Evolutionary conservation across 2,113 vertebrate species (phyloP).

Genomic region (Thryonomys swinderianus): DNA sequence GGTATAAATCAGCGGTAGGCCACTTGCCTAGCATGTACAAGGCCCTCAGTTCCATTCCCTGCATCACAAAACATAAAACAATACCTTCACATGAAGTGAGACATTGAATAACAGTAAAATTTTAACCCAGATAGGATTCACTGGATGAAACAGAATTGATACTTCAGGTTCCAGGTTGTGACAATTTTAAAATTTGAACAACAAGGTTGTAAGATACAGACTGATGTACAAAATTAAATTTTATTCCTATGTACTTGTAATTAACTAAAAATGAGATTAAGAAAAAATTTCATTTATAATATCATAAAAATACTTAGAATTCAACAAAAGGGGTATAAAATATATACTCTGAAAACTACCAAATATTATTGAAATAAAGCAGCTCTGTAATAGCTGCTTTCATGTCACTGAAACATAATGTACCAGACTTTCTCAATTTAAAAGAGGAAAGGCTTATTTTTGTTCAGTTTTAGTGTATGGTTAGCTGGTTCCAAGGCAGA

Average conservation of each 20-base stretch:
- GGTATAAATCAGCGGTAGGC: not conserved
- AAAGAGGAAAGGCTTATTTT: not conserved
- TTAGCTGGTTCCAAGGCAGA: not conserved
- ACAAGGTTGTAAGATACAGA: not conserved
- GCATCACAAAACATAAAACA: not conserved
- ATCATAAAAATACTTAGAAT: not conserved
- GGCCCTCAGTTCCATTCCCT: not conserved
- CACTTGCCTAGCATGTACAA: not conserved
- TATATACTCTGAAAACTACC: not conserved
- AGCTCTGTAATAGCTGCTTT: not conserved
- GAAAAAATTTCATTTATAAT: slow-evolving; percentile 16
- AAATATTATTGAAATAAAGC: not conserved
- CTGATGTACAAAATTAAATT: not conserved
- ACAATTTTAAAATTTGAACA: not conserved
- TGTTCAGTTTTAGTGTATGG: not conserved
- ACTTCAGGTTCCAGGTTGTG: slow-evolving; percentile 2
- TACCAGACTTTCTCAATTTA: not conserved
- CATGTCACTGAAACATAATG: not conserved
- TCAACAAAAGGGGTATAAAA: not conserved
- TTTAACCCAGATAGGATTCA: not conserved
- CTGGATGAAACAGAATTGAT: slow-evolving; percentile 10
- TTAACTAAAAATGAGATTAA: not conserved
- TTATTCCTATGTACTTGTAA: not conserved
- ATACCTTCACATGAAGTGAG: not conserved
- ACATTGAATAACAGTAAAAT: slow-evolving; percentile 9